phyloP scores from a whole-genome alignment of 2,113 vertebrate genomes.

The Coturnix japonica region DNA sequence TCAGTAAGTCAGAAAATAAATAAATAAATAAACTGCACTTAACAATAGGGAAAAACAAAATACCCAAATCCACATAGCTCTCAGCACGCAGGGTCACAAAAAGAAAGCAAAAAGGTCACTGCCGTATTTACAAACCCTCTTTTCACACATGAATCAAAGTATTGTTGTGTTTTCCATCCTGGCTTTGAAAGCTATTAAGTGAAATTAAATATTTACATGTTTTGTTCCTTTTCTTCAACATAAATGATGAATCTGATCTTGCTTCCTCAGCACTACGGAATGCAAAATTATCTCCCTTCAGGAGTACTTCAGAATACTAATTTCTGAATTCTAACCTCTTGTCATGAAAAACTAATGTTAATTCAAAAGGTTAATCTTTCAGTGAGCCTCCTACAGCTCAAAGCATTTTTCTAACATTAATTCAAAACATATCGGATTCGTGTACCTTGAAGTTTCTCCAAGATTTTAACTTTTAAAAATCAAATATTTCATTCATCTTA shows the following conservation, averaged over 20 bases:
- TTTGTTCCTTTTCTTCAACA: slow-evolving; percentile 10
- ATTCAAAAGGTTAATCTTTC: slow-evolving; percentile 24
- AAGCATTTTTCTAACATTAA: background rate
- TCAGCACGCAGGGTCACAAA: background rate
- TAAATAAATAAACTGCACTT: slow-evolving; percentile 28
- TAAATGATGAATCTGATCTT: background rate
- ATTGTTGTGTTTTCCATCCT: slow-evolving; percentile 6
- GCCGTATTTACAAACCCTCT: slow-evolving; percentile 9
- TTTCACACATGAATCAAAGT: slow-evolving; percentile 28
- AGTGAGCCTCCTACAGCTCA: background rate
- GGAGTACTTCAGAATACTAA: background rate
- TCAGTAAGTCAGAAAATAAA: background rate
- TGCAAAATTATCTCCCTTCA: background rate
- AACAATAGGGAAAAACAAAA: background rate
- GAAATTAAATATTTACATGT: slow-evolving; percentile 56
- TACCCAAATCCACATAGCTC: background rate
- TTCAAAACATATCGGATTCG: background rate
- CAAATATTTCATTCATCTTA: background rate
- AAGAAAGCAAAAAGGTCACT: background rate
- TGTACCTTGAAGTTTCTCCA: background rate
- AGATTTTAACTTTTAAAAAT: background rate
- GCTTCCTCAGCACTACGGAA: background rate
- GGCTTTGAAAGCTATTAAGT: slow-evolving; percentile 37
- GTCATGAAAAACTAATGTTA: background rate
- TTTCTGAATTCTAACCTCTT: background rate